Conservation (phyloP, 2,797 vertebrate genomes). For the Petrocephalus sullivani region DNA sequence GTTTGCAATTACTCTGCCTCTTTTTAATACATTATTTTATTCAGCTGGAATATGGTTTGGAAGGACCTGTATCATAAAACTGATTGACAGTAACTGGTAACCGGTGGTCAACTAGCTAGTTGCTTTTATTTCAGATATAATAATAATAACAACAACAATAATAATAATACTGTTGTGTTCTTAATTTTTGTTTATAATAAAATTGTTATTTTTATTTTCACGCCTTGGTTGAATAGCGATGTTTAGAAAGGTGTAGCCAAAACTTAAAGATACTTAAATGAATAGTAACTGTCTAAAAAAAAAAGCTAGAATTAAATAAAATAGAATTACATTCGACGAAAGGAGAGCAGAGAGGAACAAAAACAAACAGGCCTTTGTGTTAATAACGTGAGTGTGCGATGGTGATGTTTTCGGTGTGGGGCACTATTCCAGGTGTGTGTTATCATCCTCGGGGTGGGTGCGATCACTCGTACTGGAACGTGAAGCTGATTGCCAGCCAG, state of each 20-base stretch:
- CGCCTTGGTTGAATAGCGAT: not conserved
- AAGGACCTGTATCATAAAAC: not conserved
- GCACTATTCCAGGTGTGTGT: not conserved
- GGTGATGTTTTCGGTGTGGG: not conserved
- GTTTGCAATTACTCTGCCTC: not conserved
- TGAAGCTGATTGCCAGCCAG: conserved; percentile 6
- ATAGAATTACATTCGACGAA: not conserved
- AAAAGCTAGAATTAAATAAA: not conserved
- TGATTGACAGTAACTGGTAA: not conserved
- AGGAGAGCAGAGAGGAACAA: not conserved
- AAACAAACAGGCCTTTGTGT: not conserved
- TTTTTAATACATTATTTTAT: not conserved
- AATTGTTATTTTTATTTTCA: not conserved
- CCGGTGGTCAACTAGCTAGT: not conserved
- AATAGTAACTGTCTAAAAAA: not conserved
- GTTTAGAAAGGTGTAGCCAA: not conserved
- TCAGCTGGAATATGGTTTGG: not conserved
- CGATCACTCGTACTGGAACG: not conserved
- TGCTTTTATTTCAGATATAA: not conserved
- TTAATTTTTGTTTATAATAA: not conserved
- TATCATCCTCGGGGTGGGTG: not conserved
- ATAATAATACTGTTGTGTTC: not conserved
- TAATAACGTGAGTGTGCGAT: not conserved
- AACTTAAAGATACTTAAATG: not conserved
- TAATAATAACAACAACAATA: not conserved